phyloP scores from a whole-genome alignment of 2,113 vertebrate species.

The Lagenorhynchus albirostris region DNA sequence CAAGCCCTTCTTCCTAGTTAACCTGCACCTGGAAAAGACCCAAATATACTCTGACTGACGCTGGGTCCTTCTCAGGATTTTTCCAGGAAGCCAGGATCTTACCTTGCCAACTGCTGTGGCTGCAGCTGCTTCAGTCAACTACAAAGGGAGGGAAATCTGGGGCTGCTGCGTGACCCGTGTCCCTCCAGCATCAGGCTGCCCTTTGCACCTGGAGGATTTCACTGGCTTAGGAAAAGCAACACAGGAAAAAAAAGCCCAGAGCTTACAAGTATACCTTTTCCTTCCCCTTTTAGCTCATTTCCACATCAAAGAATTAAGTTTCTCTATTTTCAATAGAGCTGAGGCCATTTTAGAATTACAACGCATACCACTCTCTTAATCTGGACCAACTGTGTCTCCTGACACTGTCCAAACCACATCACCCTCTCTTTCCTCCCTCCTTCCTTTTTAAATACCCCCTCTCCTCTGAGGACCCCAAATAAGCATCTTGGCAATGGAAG shows the following conservation, averaged over 20 bases:
- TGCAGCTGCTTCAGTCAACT: neutral
- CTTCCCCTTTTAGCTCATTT: constrained; percentile 2
- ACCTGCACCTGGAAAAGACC: neutral
- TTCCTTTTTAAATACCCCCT: neutral
- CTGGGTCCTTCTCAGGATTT: neutral
- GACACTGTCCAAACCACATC: neutral
- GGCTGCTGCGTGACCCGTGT: neutral
- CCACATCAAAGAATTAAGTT: neutral
- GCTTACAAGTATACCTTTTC: neutral
- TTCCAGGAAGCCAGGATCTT: neutral
- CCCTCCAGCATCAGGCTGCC: neutral
- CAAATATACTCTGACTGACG: neutral
- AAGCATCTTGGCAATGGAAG: neutral
- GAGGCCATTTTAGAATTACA: neutral
- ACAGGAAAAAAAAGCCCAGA: neutral
- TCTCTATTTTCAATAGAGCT: constrained; percentile 1
- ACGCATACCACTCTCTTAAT: neutral
- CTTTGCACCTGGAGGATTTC: neutral
- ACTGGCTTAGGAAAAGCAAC: neutral
- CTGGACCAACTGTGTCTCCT: neutral
- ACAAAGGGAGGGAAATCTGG: neutral
- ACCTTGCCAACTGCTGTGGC: neutral
- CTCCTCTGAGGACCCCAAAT: neutral
- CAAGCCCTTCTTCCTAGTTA: neutral
- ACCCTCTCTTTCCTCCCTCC: neutral